These are phyloP conservation scores for Vanessa cardui DNA, from an alignment of 2,888 invertebrate species.

Conservation along the genomic window DNA sequence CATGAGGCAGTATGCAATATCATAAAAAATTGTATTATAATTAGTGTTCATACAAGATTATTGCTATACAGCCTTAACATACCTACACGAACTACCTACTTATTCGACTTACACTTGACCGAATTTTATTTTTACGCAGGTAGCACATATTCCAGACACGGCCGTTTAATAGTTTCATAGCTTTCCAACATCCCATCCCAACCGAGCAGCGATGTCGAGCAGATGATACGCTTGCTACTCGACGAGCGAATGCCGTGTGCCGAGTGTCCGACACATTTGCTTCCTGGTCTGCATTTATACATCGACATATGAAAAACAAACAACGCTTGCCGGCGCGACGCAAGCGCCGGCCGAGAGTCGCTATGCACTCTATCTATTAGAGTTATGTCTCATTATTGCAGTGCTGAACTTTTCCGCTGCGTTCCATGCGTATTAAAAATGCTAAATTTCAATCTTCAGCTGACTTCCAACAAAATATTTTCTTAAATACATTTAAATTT, in stretches of 20 bases:
- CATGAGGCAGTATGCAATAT: too few species aligned
- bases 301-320: constrained; percentile 78
- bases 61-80: neutral
- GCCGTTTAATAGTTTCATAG: constrained; percentile 12
- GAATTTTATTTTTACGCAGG: constrained; percentile 33
- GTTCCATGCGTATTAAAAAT: constrained; percentile 11
- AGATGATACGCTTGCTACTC: constrained; percentile 11
- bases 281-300: constrained; percentile 79
- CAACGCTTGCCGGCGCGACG: constrained; percentile 63
- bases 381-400: constrained; percentile 33
- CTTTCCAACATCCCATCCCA: constrained; percentile 1
- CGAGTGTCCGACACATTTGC: constrained; percentile 55
- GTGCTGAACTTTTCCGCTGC: constrained; percentile 5
- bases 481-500: constrained; percentile 20
- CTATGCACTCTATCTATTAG: constrained; percentile 41
- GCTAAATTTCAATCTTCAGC: constrained; percentile 7
- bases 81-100: neutral
- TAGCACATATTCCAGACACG: constrained; percentile 36
- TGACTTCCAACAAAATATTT: constrained; percentile 20
- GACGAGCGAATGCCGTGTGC: constrained; percentile 59
- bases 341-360: constrained; percentile 38
- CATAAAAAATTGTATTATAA: too few species aligned
- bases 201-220: neutral
- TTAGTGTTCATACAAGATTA: neutral
- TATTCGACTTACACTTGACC: constrained; percentile 12